Conservation (phyloP, 2,888 invertebrate genomes). For the Cantharis nigra region DNA sequence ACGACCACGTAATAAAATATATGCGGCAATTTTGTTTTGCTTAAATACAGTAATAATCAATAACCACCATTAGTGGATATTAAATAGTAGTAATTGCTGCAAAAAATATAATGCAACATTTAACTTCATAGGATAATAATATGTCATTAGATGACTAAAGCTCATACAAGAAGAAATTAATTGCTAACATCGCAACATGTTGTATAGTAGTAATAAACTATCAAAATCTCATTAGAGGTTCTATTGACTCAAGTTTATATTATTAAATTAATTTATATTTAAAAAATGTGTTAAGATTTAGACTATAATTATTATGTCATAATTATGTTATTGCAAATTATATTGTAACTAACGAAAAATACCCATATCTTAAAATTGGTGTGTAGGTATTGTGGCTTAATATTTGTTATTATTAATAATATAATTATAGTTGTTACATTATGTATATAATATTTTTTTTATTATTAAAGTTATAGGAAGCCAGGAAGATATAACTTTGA, state of each 20-base stretch:
- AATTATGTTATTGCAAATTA: neutral
- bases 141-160: neutral
- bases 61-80: neutral
- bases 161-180: neutral
- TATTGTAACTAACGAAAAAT: neutral
- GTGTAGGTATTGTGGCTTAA: neutral
- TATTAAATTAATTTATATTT: neutral
- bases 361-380: neutral
- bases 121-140: neutral
- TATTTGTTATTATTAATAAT: neutral
- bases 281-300: neutral
- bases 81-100: neutral
- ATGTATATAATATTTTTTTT: too few species aligned
- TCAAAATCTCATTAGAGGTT: neutral
- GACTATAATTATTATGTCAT: neutral
- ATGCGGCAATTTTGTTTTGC: neutral
- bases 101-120: neutral
- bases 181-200: neutral
- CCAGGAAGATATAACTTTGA: too few species aligned
- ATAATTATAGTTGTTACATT: too few species aligned
- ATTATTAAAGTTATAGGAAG: too few species aligned
- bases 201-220: neutral
- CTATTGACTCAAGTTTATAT: neutral
- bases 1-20: neutral
- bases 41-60: neutral